Conservation (phyloP, 2,797 vertebrate species). For the Amblyopsis hoosieri region DNA sequence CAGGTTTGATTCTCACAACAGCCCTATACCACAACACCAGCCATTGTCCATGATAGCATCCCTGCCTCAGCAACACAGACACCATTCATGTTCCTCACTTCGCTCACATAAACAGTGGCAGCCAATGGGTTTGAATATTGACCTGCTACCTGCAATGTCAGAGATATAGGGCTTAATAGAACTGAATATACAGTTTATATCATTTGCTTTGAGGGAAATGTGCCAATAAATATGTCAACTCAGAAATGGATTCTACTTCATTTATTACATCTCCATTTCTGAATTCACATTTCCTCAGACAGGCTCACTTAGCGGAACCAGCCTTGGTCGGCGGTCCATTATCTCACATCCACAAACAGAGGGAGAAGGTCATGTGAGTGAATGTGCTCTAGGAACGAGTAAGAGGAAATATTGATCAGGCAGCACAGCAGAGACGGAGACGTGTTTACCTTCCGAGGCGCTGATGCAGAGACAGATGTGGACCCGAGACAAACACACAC, state of each 20-base stretch:
- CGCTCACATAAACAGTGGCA: background rate
- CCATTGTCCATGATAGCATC: background rate
- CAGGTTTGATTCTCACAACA: background rate
- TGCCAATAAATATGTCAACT: too few species aligned
- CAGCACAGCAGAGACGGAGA: constrained; percentile 30
- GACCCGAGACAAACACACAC: constrained; percentile 33
- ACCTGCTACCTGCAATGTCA: too few species aligned
- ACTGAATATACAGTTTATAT: too few species aligned
- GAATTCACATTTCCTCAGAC: background rate
- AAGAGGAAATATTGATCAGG: constrained; percentile 45
- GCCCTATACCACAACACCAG: background rate
- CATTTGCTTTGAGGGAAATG: too few species aligned
- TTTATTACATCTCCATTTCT: background rate
- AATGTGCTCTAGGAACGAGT: constrained; percentile 27
- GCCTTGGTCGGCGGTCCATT: constrained; percentile 2
- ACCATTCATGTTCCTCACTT: background rate
- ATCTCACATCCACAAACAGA: constrained; percentile 16
- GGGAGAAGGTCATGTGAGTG: constrained; percentile 12
- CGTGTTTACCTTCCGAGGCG: constrained; percentile 44
- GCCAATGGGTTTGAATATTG: too few species aligned
- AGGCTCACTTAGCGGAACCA: constrained; percentile 7
- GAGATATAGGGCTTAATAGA: background rate
- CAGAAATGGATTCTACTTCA: too few species aligned
- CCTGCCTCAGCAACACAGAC: too few species aligned
- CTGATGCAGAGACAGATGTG: constrained; percentile 43